Conservation (phyloP, 2,888 invertebrate species). For the Lasioglossum lativentre region DNA sequence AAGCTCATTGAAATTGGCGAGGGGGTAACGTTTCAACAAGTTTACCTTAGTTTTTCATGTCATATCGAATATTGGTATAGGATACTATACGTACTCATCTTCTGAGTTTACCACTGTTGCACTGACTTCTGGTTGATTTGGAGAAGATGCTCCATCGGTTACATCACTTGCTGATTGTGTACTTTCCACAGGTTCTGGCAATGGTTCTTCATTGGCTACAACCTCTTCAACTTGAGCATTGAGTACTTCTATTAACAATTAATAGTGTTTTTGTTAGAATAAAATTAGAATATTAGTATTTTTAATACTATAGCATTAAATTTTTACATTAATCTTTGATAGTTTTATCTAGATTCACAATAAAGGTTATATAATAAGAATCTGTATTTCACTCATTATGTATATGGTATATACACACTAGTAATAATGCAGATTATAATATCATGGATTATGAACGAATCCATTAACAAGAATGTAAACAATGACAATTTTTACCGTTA, state of each 20-base stretch:
- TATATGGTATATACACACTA: background rate
- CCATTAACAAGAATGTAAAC: background rate
- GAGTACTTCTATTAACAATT: constrained; percentile 69
- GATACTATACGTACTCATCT: constrained; percentile 78
- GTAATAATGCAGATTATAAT: background rate
- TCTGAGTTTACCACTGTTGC: constrained; percentile 78
- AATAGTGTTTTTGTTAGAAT: constrained; percentile 11
- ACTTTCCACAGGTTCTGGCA: constrained; percentile 74
- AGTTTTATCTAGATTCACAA: background rate
- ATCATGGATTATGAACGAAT: background rate
- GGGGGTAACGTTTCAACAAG: too few species aligned
- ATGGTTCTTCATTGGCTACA: constrained; percentile 75
- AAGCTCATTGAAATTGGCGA: too few species aligned
- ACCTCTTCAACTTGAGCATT: constrained; percentile 72
- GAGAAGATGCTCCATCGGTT: constrained; percentile 81
- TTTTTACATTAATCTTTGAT: background rate
- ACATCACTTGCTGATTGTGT: constrained; percentile 77
- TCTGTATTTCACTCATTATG: background rate
- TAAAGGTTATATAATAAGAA: too few species aligned
- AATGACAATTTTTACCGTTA: constrained; percentile 67
- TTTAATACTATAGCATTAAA: background rate
- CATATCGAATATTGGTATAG: constrained; percentile 1
- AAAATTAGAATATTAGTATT: background rate
- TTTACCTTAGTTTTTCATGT: background rate
- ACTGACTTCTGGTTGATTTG: constrained; percentile 78